Base-by-base conservation (phyloP, 1,140 invertebrate species). In the Papilio dardanus region DNA sequence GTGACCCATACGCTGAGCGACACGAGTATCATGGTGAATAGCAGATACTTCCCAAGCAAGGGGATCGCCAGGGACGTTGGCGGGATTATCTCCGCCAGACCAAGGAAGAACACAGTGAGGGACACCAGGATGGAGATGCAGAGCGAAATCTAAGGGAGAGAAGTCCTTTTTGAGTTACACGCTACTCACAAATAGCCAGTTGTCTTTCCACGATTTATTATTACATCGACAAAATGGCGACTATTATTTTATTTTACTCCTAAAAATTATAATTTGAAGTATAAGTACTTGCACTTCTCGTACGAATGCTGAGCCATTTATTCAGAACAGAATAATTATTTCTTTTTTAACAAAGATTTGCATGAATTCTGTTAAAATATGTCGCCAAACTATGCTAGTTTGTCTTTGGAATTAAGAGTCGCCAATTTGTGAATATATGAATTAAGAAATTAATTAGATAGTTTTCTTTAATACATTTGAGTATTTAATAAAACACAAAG, bases 11-110 rank as follows among this genome's bases (percentile, higher is more conserved):
- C 99, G 77, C 98, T 99, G 76, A 99, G 95, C 40, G 98, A 99
- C 67, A 99, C 98, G 77, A 99, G 95, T 78, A 99, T 98, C 98
- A 99, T 99, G 40, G 99, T 99, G 94, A 99, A 99, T 78, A 99
- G 94, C 65, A 97, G 94, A 93, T 98, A 98, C 95, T 99, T 99
- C 79, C 99, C 98, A 54, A 99, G 96, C 76, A 99, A 94, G 30
- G 99, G 98, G 77, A 99, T 98, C 21, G 98, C 98, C 80, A 99
- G 94, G 46, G 98, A 99, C 42, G 99, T 99, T 66, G 99, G 98
- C 74, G 99, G 99, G 89, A 99, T 99, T 90, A 99, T 98, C 95
- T 99, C 98, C 74, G 98, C 98, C 86, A 99, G 94, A 83, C 99
- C 95, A 86, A 99, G 95, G 95, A 99, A 99, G 95, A 99, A 99